Evolutionary conservation across 2,888 invertebrate species (phyloP), one percentile per base, ranked within the genome.

Genomic region (Pimpla rufipes): DNA sequence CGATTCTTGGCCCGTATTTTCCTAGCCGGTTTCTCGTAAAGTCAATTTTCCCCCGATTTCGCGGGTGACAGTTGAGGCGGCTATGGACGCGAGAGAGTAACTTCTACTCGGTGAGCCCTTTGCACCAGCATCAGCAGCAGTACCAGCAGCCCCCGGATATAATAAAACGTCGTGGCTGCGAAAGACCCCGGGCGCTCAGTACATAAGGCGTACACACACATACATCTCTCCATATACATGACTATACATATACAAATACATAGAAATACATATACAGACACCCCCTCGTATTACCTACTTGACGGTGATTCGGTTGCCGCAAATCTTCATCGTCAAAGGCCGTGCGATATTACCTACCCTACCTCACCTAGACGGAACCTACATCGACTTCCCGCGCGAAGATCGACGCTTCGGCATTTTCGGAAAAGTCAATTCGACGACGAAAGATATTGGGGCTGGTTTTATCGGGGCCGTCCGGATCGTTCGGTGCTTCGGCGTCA

Each of bases 241-340:
- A 42, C 13, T 42, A 21, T 21, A 8, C 40, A 57, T 42, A 37
- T 11, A 23, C n/a, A 23, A 42, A 71, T n/a, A 35, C 7, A 21
- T 21, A 40, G 3, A 37, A 8, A 64, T 23, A 37, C 1, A 68
- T 47, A 68, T 59, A 47, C 16, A 40, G 66, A 66, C 71, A n/a
- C 45, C 57, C 13, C 45, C 10, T 10, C 21, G 37, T 35, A 70
- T 40, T 40, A 50, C n/a, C 29, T 67, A 76, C 66, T 81, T 67
- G 71, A 18, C 21, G 66, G 50, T 40, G 37, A 81, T 67, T 77
- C 67, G 67, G 42, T 62, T 62, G 73, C 73, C 73, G 62, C 52
- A 73, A 77, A 81, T 81, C 77, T 81, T 66, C 13, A 77, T 81
- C 35, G 81, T 77, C 73, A 73, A 81, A 81, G 52, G 21, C n/a